phyloP scores from a whole-genome alignment of 2,888 invertebrate species.

The Drosophila multiciliata region DNA sequence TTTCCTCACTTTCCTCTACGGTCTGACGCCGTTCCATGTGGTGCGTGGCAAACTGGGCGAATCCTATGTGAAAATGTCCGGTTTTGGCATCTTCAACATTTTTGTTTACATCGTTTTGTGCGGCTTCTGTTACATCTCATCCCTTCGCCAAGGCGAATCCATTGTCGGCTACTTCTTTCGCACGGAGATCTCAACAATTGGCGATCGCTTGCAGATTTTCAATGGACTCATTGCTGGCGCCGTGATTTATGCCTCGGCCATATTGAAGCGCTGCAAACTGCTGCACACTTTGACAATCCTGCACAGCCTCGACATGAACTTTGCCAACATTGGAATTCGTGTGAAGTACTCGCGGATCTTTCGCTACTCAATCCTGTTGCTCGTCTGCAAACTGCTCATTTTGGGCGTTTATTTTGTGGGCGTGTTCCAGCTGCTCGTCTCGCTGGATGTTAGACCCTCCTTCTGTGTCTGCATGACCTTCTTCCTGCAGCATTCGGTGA shows the following conservation, averaged over 20 bases:
- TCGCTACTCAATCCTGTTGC: conserved; percentile 77
- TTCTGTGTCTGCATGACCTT: conserved; percentile 82
- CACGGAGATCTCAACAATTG: conserved; percentile 81
- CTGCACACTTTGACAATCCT: conserved; percentile 76
- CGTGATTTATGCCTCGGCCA: conserved; percentile 80
- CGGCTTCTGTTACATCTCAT: conserved; percentile 69
- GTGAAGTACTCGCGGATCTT: conserved; percentile 83
- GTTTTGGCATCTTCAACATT: conserved; percentile 66
- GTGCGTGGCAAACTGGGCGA: conserved; percentile 74
- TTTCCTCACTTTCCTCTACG: conserved; percentile 79
- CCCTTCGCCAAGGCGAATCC: conserved; percentile 79
- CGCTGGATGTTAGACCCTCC: conserved; percentile 77
- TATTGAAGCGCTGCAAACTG: conserved; percentile 75
- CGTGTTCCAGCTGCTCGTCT: conserved; percentile 79
- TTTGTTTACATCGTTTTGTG: conserved; percentile 71
- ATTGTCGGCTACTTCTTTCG: conserved; percentile 83
- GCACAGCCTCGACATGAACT: conserved; percentile 78
- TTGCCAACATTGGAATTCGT: conserved; percentile 79
- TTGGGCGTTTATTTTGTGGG: conserved; percentile 81
- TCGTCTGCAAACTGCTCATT: conserved; percentile 75
- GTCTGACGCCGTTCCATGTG: conserved; percentile 83
- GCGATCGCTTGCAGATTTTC: conserved; percentile 82
- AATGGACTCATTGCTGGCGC: conserved; percentile 81
- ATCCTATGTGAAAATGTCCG: conserved; percentile 72
- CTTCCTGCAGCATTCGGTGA: conserved; percentile 82